Conservation (phyloP, 2,888 invertebrate species). For the Hypomecis punctinalis region DNA sequence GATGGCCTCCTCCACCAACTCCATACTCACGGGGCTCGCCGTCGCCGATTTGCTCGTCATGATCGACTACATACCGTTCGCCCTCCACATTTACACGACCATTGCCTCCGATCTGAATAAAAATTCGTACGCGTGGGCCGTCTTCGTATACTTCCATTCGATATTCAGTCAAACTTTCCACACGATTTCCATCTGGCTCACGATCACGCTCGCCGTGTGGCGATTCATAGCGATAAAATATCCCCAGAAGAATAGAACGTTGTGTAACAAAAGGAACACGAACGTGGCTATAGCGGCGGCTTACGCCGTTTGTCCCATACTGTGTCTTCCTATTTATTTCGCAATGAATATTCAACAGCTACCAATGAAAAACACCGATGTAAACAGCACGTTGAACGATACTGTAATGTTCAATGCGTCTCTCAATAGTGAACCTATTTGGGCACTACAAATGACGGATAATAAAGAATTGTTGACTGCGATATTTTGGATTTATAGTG, state of each 20-base stretch:
- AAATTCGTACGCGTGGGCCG: conserved; percentile 90
- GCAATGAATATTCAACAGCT: conserved; percentile 88
- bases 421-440: conserved; percentile 79
- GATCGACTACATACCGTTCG: conserved; percentile 96
- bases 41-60: conserved; percentile 97
- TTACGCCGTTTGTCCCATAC: conserved; percentile 92
- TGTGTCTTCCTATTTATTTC: conserved; percentile 93
- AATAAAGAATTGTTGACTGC: conserved; percentile 87
- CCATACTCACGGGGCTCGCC: conserved; percentile 95
- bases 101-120: conserved; percentile 75
- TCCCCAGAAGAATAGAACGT: conserved; percentile 91
- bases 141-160: conserved; percentile 94
- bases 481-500: conserved; percentile 96
- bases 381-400: conserved; percentile 59
- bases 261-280: conserved; percentile 93
- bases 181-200: conserved; percentile 97
- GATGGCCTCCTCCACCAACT: conserved; percentile 96
- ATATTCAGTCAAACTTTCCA: conserved; percentile 95
- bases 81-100: conserved; percentile 90
- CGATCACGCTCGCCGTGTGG: conserved; percentile 97
- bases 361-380: conserved; percentile 39
- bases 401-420: conserved; percentile 57
- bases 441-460: conserved; percentile 87
- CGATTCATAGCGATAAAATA: conserved; percentile 94
- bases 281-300: conserved; percentile 90